Evolutionary conservation across 2,113 vertebrate species (phyloP).

Genomic region (Alaudala cheleensis): DNA sequence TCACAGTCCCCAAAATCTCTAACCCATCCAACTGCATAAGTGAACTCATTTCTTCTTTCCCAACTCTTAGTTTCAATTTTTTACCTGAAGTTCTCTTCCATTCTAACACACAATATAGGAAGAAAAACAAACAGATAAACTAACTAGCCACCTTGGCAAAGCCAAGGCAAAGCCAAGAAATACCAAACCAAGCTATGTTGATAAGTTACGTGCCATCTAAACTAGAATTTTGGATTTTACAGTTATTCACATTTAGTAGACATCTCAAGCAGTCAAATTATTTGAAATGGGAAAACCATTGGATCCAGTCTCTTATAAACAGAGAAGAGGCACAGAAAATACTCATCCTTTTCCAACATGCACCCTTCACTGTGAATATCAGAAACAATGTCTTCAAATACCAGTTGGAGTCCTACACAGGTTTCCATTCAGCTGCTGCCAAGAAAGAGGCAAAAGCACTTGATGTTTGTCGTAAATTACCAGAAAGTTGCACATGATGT

Average conservation of each 20-base stretch:
- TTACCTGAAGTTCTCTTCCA: background rate
- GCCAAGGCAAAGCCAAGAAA: background rate
- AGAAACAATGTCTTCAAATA: background rate
- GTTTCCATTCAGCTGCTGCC: constrained; percentile 10
- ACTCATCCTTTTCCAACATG: background rate
- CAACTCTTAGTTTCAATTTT: background rate
- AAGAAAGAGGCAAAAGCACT: background rate
- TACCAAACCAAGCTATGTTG: background rate
- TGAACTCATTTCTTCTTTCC: background rate
- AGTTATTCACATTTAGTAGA: background rate
- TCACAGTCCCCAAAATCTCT: background rate
- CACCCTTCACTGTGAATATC: background rate
- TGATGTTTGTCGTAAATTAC: background rate
- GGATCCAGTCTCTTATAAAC: background rate
- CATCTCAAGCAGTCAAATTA: background rate
- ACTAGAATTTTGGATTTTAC: background rate
- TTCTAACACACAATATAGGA: background rate
- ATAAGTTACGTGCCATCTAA: background rate
- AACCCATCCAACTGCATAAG: background rate
- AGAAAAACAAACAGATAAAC: background rate
- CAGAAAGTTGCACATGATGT: background rate
- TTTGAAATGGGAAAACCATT: background rate
- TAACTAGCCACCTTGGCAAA: background rate
- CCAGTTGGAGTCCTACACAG: background rate
- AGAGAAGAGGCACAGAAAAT: background rate